Base-by-base conservation (phyloP, 2,888 invertebrate species). In the Scaptomyza tumidula region DNA sequence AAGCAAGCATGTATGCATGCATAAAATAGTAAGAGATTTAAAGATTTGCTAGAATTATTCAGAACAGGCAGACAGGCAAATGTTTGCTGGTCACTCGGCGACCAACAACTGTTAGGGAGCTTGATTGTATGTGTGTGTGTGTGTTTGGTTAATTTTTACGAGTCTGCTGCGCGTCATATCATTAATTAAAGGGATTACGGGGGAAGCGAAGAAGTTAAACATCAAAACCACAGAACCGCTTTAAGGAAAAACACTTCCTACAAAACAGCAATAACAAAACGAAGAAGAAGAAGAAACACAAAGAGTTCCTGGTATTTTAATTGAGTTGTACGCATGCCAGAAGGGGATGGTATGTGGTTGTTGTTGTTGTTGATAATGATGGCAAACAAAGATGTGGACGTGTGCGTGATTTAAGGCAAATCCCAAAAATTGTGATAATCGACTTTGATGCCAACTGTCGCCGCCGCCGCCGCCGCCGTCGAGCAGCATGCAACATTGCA, bases 151-250 rank as follows among this genome's bases (percentile, higher is more conserved):
- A 45, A 54, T 61, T 75, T 80, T 71, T 80, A 84, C 69, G 81
- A 78, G 58, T 66, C 57, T 65, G 61, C 48, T 64, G 77, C 83
- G 86, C 83, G 81, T 72, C 77, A 76, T 82, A 89, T 82, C 89
- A 87, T 89, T 86, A 86, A 89, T 89, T 90, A 87, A 60, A 70
- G 71, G 78, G 90, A 89, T 89, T 89, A 89, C 65, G 33, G 10
- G 16, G 16, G 39, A 63, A 57, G 60, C 41, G 61, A 24, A 61
- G 68, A 55, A 54, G 44, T 54, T 60, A 70, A 50, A 54, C 68
- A 78, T 77, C 65, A 77, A 81, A 88, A 88, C 88, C 86, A 81
- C 86, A 88, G 80, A 86, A 78, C 77, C 75, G 86, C 79, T 75
- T 65, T 60, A 63, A 24, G 33, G 49, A 37, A 70, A 71, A 72